Evolutionary conservation across 2,797 vertebrate species (phyloP).

Genomic region (Myotis vivesi): DNA sequence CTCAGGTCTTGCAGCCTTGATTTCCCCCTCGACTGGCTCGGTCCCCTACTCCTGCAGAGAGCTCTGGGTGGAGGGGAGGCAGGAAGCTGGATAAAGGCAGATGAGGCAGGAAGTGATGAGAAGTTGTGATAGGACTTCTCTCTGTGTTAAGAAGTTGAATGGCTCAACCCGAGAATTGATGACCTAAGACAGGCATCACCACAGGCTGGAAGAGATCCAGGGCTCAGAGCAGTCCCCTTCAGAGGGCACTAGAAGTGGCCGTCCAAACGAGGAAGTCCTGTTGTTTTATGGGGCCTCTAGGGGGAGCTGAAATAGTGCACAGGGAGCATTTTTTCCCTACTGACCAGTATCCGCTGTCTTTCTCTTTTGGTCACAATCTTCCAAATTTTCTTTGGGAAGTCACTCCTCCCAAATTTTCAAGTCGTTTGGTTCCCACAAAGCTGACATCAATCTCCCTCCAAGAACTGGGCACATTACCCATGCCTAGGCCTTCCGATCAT

Average conservation of each 20-base stretch:
- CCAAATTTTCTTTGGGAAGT: constrained; percentile 18
- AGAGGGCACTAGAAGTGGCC: not conserved
- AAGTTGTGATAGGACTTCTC: not conserved
- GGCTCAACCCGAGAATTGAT: not conserved
- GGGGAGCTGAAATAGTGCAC: constrained; percentile 10
- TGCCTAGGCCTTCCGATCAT: not conserved
- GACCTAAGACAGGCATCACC: not conserved
- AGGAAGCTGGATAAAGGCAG: not conserved
- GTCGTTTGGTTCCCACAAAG: not conserved
- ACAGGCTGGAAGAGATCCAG: not conserved
- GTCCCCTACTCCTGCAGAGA: constrained; percentile 11
- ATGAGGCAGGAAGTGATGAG: constrained; percentile 19
- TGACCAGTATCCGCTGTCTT: not conserved
- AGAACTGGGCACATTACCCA: not conserved
- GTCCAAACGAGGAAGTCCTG: not conserved
- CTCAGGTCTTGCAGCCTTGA: not conserved
- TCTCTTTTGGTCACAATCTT: not conserved
- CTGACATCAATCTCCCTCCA: not conserved
- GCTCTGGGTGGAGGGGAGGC: not conserved
- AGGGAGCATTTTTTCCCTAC: not conserved
- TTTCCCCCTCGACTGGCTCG: not conserved
- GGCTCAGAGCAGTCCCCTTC: not conserved
- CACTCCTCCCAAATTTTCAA: not conserved
- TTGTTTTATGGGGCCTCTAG: not conserved
- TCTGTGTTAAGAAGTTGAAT: not conserved